These are phyloP conservation scores for Leptinotarsa haldemani DNA, from an alignment of 2,888 invertebrate species.

Conservation along the genomic window DNA sequence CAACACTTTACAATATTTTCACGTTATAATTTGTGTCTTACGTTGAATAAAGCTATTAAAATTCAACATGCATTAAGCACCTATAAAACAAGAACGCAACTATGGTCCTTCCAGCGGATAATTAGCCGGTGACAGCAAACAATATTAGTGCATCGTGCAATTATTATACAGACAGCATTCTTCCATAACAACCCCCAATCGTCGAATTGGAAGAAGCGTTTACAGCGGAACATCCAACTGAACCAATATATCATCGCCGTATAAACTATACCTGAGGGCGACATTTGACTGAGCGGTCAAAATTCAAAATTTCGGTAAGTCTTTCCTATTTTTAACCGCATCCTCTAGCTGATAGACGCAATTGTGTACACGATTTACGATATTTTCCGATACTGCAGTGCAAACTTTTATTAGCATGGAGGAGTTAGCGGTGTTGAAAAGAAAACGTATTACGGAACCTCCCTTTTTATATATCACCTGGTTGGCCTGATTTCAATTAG, in stretches of 20 bases:
- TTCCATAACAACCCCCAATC: not conserved
- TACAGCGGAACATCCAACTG: constrained; percentile 22
- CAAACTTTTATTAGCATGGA: not conserved
- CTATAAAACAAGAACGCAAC: too few relatives aligned
- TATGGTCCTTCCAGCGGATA: too few relatives aligned
- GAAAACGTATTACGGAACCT: not conserved
- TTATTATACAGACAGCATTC: not conserved
- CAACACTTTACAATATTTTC: too few relatives aligned
- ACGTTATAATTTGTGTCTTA: too few relatives aligned
- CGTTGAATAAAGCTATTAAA: too few relatives aligned
- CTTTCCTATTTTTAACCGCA: not conserved
- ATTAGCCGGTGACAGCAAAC: not conserved
- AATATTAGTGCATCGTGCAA: not conserved
- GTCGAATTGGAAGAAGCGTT: constrained; percentile 25
- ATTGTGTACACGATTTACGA: not conserved
- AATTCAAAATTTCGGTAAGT: not conserved
- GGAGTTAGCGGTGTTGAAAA: not conserved
- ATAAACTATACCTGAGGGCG: not conserved
- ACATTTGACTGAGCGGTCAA: not conserved
- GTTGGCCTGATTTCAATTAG: too few relatives aligned
- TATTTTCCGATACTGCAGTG: not conserved
- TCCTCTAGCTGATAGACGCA: not conserved
- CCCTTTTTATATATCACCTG: too few relatives aligned
- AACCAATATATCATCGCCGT: too few relatives aligned
- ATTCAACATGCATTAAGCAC: too few relatives aligned